Evolutionary conservation across 2,888 invertebrate species (phyloP).

Genomic region (Troglohyphantes excavatus): DNA sequence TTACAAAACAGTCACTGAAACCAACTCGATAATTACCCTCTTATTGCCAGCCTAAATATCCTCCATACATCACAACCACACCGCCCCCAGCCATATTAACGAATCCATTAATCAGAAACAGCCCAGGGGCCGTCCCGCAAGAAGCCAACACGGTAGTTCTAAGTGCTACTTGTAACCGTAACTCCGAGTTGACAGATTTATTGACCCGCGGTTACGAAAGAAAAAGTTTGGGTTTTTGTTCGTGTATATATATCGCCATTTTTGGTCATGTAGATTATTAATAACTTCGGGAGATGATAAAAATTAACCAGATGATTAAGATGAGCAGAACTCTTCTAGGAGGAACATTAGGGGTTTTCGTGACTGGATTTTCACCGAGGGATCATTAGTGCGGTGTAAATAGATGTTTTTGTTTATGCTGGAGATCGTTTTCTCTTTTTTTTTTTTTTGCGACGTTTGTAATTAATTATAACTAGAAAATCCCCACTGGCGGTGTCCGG

Average conservation of each 20-base stretch:
- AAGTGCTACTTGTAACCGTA: neutral
- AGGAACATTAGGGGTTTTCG: neutral
- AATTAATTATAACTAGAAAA: no score
- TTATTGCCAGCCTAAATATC: neutral
- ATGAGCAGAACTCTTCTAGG: neutral
- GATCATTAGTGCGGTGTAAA: neutral
- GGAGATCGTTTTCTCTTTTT: neutral
- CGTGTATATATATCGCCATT: neutral
- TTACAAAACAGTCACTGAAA: no score
- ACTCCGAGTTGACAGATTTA: slow-evolving; percentile 6
- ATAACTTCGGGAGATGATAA: neutral
- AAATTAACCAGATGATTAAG: neutral
- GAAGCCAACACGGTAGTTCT: slow-evolving; percentile 1
- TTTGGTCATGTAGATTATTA: neutral
- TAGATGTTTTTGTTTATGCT: neutral
- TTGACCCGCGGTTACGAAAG: neutral
- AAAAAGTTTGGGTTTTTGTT: neutral
- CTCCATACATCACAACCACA: neutral
- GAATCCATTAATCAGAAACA: neutral
- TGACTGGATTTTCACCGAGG: neutral
- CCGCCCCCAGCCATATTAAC: neutral
- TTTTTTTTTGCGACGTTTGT: neutral
- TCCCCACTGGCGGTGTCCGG: no score
- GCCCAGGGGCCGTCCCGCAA: no score
- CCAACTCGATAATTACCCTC: neutral